phyloP scores from a whole-genome alignment of 2,113 vertebrate genomes.

The Epinephelus lanceolatus region DNA sequence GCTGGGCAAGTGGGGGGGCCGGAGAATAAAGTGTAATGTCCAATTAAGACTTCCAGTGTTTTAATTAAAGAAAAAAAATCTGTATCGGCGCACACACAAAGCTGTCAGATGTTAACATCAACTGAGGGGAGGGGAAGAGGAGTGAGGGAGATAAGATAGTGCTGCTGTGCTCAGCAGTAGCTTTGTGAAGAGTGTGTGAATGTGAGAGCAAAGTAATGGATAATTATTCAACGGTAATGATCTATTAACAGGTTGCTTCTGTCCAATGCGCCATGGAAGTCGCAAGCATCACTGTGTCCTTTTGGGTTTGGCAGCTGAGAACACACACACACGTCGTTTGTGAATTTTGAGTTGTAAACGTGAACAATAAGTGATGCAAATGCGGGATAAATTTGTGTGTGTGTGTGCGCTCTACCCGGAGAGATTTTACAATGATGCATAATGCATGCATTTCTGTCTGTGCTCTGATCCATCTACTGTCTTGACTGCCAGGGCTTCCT shows the following conservation, averaged over 20 bases:
- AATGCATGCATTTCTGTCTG: constrained; percentile 82
- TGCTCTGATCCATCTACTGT: constrained; percentile 81
- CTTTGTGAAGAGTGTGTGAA: constrained; percentile 67
- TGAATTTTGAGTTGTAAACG: constrained; percentile 54
- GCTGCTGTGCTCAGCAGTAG: constrained; percentile 68
- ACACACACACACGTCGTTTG: background rate
- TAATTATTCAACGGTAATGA: constrained; percentile 80
- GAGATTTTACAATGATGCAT: constrained; percentile 81
- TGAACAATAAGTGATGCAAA: constrained; percentile 74
- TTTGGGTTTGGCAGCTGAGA: constrained; percentile 34
- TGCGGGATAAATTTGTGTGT: constrained; percentile 33
- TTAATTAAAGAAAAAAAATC: constrained; percentile 73
- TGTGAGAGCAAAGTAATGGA: constrained; percentile 69
- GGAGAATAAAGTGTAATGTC: constrained; percentile 70
- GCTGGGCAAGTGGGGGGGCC: constrained; percentile 33
- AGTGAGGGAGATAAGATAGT: constrained; percentile 54
- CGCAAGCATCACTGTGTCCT: constrained; percentile 46
- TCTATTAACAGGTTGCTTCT: constrained; percentile 75
- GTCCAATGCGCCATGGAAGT: constrained; percentile 43
- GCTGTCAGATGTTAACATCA: constrained; percentile 64
- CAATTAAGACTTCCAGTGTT: constrained; percentile 78
- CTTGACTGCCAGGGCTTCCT: constrained; percentile 81
- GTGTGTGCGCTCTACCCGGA: constrained; percentile 36
- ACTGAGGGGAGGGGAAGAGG: constrained; percentile 24
- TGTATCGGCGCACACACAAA: constrained; percentile 61